Evolutionary conservation across 1,140 invertebrate species (phyloP).

Genomic region (Fopius arisanus): DNA sequence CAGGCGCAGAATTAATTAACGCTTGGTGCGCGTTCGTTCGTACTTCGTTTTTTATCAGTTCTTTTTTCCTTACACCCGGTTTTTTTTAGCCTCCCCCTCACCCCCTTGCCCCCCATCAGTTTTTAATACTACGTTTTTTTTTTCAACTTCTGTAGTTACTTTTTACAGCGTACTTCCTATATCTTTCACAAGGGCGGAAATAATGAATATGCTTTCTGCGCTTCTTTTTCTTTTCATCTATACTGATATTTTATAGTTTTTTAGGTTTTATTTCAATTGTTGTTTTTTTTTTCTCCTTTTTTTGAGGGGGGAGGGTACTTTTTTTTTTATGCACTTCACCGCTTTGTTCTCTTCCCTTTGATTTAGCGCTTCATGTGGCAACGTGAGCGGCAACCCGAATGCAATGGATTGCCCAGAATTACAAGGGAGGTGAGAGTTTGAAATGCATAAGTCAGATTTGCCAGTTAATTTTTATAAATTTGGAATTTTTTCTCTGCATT

Average conservation of each 20-base stretch:
- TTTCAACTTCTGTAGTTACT: slow-evolving; percentile 28
- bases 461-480: not conserved
- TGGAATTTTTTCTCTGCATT: no score
- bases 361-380: slow-evolving; percentile 6
- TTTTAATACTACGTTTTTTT: slow-evolving; percentile 7
- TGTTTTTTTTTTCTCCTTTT: not conserved
- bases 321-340: not conserved
- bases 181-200: slow-evolving; percentile 44
- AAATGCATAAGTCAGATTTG: not conserved
- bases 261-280: no score
- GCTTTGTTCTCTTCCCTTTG: slow-evolving; percentile 14
- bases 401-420: not conserved
- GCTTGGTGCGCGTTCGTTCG: slow-evolving; percentile 11
- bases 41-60: not conserved
- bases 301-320: no score
- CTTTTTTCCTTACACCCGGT: not conserved
- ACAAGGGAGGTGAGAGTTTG: not conserved
- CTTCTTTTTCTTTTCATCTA: not conserved
- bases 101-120: no score
- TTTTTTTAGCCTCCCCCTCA: slow-evolving; percentile 16
- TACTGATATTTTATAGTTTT: slow-evolving; percentile 16
- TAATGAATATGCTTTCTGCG: slow-evolving; percentile 39
- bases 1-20: slow-evolving; percentile 31
- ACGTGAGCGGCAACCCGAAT: not conserved
- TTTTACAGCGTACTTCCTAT: slow-evolving; percentile 45